A percentile compares a stretch with the other conserved stretches of the same genome.
Conservation (phyloP, 2,888 invertebrate species). For the Amphipoea lucens region DNA sequence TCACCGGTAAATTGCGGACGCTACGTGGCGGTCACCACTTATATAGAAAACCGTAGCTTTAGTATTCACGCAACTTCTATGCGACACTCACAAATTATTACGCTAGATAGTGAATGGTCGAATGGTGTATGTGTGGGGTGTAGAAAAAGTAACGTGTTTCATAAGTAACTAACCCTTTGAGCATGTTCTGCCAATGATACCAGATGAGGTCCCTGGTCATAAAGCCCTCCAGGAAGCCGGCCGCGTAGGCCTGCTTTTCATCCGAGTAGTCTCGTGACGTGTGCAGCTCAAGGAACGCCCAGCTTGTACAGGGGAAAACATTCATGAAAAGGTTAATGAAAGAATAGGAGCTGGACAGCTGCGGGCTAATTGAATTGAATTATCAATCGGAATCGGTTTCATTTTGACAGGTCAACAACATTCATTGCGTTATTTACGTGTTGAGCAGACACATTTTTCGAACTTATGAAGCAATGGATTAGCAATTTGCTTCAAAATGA, state of each 20-base stretch:
- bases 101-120: not conserved
- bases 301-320: conserved; percentile 78
- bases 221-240: conserved; percentile 92
- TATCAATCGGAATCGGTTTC: no score
- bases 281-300: conserved; percentile 91
- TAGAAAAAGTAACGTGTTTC: not conserved
- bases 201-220: conserved; percentile 91
- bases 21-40: not conserved
- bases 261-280: conserved; percentile 86
- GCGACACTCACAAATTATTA: not conserved
- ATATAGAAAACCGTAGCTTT: not conserved
- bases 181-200: conserved; percentile 91
- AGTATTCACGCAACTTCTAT: not conserved
- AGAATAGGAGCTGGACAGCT: no score
- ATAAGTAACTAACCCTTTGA: conserved; percentile 82
- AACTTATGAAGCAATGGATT: no score
- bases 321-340: not conserved
- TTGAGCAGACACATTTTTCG: no score
- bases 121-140: not conserved
- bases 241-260: conserved; percentile 91
- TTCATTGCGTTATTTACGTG: no score
- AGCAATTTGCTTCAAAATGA: no score
- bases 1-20: no score
- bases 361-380: no score
- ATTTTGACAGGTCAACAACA: no score